Conservation (phyloP, 2,797 vertebrate genomes). For the Philypnodon macrostomus region DNA sequence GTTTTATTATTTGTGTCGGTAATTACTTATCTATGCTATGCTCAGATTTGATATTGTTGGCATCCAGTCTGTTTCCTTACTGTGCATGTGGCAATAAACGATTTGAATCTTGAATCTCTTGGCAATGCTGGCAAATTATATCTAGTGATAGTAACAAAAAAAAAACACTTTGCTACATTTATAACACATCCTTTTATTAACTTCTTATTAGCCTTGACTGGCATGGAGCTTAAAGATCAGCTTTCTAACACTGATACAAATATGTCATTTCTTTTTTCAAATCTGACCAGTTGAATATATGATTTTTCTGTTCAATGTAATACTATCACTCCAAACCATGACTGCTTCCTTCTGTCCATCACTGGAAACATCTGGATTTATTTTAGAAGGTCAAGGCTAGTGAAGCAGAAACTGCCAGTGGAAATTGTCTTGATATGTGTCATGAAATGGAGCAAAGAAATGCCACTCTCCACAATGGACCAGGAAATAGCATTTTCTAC, state of each 20-base stretch:
- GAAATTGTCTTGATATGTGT: constrained; percentile 59
- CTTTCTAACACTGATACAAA: constrained; percentile 18
- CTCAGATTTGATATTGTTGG: no score
- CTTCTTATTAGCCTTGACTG: constrained; percentile 19
- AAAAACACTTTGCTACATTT: no score
- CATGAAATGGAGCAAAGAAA: constrained; percentile 64
- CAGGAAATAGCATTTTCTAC: constrained; percentile 59
- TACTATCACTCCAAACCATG: constrained; percentile 32
- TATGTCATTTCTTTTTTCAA: constrained; percentile 29
- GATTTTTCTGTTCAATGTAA: constrained; percentile 36
- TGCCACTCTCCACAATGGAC: constrained; percentile 55
- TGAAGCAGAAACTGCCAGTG: constrained; percentile 57
- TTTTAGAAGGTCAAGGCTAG: constrained; percentile 68
- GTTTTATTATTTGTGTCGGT: no score
- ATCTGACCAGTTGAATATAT: constrained; percentile 27
- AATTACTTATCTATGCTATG: no score
- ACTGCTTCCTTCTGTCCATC: constrained; percentile 56
- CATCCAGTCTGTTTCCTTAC: no score
- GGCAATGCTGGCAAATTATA: no score
- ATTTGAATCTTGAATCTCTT: no score
- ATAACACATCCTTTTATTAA: constrained; percentile 3
- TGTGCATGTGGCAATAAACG: no score
- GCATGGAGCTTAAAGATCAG: constrained; percentile 16
- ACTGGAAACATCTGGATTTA: constrained; percentile 70
- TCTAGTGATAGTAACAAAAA: no score